Percentiles rank a stretch among this genome's conserved stretches.
phyloP scores from a whole-genome alignment of 1,140 invertebrate genomes.

The Drosophila quadrilineata region DNA sequence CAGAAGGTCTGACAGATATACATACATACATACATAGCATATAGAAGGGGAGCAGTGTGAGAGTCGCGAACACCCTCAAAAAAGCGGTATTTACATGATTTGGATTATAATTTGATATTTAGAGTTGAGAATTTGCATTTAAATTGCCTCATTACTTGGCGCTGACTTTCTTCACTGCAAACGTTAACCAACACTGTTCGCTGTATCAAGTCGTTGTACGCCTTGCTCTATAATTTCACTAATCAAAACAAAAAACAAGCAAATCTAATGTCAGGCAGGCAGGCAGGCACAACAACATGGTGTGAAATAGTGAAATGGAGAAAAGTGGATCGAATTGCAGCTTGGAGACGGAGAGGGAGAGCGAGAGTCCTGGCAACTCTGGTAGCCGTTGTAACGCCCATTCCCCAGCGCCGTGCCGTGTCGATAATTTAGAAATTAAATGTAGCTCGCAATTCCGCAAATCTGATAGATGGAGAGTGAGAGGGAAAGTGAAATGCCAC shows the following conservation, averaged over 20 bases:
- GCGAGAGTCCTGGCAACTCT: constrained; percentile 3
- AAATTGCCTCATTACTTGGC: constrained; percentile 69
- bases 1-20: too few relatives aligned
- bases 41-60: not conserved
- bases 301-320: not conserved
- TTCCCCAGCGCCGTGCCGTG: constrained; percentile 52
- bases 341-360: not conserved
- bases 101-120: constrained; percentile 75
- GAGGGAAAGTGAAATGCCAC: constrained; percentile 53
- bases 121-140: constrained; percentile 67
- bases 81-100: constrained; percentile 12
- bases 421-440: constrained; percentile 77
- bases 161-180: constrained; percentile 5
- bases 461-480: not conserved
- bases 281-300: constrained; percentile 45
- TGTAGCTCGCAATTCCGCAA: constrained; percentile 36
- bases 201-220: not conserved
- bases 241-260: constrained; percentile 77
- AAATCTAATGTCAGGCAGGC: too few relatives aligned
- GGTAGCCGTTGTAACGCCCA: constrained; percentile 47
- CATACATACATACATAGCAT: not conserved
- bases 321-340: not conserved
- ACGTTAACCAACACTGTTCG: constrained; percentile 19
- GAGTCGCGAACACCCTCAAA: constrained; percentile 31
- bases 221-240: constrained; percentile 60